A percentile compares a stretch with the other conserved stretches of the same genome.
These are phyloP conservation scores for Chaetodon auriga DNA, from an alignment of 2,113 vertebrate genomes.

Conservation along the genomic window DNA sequence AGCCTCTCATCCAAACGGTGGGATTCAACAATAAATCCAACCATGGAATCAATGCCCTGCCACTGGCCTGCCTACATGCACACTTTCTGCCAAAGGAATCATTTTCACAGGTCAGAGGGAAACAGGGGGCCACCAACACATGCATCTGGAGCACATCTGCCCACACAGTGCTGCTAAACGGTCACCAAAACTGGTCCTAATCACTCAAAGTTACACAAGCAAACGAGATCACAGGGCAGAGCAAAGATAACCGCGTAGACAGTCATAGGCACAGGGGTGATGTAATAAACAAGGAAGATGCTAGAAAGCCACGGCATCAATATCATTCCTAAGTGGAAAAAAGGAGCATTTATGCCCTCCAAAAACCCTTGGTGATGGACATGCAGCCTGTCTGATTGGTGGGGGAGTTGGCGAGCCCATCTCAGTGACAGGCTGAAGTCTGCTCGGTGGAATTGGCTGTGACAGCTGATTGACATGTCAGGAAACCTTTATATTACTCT, in stretches of 20 bases:
- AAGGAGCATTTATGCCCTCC: conserved; percentile 41
- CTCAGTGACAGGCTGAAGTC: conserved; percentile 72
- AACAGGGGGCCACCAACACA: conserved; percentile 42
- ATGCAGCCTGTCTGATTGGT: conserved; percentile 56
- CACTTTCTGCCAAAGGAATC: conserved; percentile 67
- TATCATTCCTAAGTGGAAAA: conserved; percentile 40
- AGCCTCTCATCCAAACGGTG: conserved; percentile 69
- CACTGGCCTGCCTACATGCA: conserved; percentile 63
- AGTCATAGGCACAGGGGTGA: conserved; percentile 6
- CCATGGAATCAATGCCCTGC: conserved; percentile 69
- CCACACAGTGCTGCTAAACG: conserved; percentile 26
- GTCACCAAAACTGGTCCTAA: conserved; percentile 14
- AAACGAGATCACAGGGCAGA: conserved; percentile 30
- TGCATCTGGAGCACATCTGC: conserved; percentile 35
- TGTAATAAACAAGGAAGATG: conserved; percentile 36
- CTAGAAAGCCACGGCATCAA: conserved; percentile 40
- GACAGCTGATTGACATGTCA: conserved; percentile 83
- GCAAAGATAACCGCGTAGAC: conserved; percentile 10
- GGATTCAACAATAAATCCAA: conserved; percentile 79
- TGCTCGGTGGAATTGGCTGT: conserved; percentile 75
- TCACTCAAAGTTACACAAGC: conserved; percentile 35
- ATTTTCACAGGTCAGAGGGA: conserved; percentile 65
- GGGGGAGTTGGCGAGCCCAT: conserved; percentile 57
- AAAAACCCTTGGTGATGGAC: conserved; percentile 62
- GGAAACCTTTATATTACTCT: conserved; percentile 85